Evolutionary conservation across 2,797 vertebrate genomes (phyloP).

Genomic region (Sebastolobus altivelis): DNA sequence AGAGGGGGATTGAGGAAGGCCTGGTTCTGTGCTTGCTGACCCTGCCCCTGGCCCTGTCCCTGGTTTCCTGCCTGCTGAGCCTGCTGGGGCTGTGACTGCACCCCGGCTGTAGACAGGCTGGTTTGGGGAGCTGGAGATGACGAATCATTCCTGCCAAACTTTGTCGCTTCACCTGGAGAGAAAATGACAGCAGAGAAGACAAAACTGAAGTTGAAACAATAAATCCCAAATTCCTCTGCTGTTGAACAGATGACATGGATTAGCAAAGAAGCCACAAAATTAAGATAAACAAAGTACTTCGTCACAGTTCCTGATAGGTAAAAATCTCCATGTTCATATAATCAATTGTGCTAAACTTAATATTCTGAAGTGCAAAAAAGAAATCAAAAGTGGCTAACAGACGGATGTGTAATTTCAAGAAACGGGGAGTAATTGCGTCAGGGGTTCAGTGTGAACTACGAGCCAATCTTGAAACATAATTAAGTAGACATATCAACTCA

Average conservation of each 20-base stretch:
- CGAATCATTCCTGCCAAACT: slow-evolving; percentile 95
- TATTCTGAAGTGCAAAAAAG: neutral
- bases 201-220: neutral
- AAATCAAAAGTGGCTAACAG: neutral
- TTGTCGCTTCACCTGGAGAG: slow-evolving; percentile 91
- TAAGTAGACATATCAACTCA: neutral
- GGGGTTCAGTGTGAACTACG: neutral
- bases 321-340: neutral
- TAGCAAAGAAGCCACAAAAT: neutral
- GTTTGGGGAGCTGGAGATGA: slow-evolving; percentile 93
- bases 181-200: neutral
- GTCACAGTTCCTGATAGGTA: neutral
- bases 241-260: neutral
- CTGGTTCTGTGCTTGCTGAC: slow-evolving; percentile 90
- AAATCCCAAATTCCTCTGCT: neutral
- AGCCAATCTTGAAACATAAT: neutral
- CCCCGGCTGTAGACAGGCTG: slow-evolving; percentile 86
- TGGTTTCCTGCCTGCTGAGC: slow-evolving; percentile 79
- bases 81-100: slow-evolving; percentile 83
- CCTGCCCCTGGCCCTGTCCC: slow-evolving; percentile 84
- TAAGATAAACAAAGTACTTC: neutral
- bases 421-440: neutral
- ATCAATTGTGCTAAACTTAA: neutral
- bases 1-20: slow-evolving; percentile 95
- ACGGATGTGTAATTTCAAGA: neutral